Base-by-base conservation (phyloP, 2,797 vertebrate species). In the Anolis apletophallus region DNA sequence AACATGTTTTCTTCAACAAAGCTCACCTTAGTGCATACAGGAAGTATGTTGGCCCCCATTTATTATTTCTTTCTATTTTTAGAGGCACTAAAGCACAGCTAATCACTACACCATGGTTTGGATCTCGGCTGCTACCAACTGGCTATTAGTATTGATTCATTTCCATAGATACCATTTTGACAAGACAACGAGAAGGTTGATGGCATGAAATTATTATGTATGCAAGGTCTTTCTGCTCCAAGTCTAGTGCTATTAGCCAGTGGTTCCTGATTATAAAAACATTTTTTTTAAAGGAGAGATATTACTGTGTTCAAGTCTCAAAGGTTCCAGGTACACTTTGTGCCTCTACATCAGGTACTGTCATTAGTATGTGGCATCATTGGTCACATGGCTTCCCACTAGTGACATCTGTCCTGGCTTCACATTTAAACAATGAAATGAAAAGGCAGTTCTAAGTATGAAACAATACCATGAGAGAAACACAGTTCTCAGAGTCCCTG, bases 91-190 rank as follows among this genome's bases (percentile, higher is more conserved):
- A 83, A 85, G 17, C 80, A 74, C 52, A 84, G 74, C 34, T 89
- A 84, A 92, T 87, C 90, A 1, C 81, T 5, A 13, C 88, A 52
- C 75, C 59, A 82, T 23, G 85, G 19, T 77, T 50, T 36, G 87
- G 29, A 75, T 88, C 64, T 52, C 85, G 86, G 74, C 21, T 86
- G 29, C 34, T 21, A 88, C 17, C 23, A 79, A 1, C 61, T 1
- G 79, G 40, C 61, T 81, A 80, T 6, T 89, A 32, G 3, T 85
- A 84, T 68, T 80, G 80, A 93, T 93, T 89, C 61, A 91, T 87
- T 93, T 91, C 88, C 88, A 90, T 59, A 54, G 59, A 78, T 87
- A 90, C 54, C 34, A 40, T 78, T 80, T 86, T 32, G 87, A 93
- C 77, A 68, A 61, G 50, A 85, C 12, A 21, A 89, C 21, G 36